Percentiles rank a stretch among this genome's conserved stretches.
Conservation (phyloP, 2,113 vertebrate genomes). For the Nymphicus hollandicus region DNA sequence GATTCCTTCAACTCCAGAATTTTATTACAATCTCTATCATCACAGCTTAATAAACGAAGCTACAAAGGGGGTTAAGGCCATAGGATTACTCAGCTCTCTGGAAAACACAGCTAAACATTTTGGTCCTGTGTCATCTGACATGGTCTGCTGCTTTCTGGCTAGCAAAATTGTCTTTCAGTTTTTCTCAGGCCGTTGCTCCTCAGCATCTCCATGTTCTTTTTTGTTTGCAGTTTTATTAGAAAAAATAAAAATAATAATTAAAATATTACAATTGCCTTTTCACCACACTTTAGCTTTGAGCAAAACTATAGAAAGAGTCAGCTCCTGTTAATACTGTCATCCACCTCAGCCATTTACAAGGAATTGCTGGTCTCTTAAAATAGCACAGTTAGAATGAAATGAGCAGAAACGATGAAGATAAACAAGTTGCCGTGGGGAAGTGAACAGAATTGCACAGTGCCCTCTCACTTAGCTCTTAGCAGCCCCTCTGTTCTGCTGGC, state of each 20-base stretch:
- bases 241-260: not conserved
- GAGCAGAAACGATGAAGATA: not conserved
- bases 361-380: not conserved
- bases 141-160: not conserved
- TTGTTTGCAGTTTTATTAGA: not conserved
- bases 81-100: not conserved
- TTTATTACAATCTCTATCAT: not conserved
- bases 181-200: not conserved
- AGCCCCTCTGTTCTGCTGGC: not conserved
- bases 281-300: not conserved
- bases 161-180: not conserved
- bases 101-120: not conserved
- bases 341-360: not conserved
- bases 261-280: not conserved
- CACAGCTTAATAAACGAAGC: not conserved
- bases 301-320: not conserved
- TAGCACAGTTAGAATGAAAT: not conserved
- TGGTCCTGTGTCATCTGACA: not conserved
- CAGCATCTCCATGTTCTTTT: not conserved
- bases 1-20: not conserved
- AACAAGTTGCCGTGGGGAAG: not conserved
- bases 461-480: not conserved
- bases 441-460: not conserved
- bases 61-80: not conserved
- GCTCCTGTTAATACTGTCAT: not conserved